Evolutionary conservation across 2,888 invertebrate genomes (phyloP).

Genomic region (Tipula unca): DNA sequence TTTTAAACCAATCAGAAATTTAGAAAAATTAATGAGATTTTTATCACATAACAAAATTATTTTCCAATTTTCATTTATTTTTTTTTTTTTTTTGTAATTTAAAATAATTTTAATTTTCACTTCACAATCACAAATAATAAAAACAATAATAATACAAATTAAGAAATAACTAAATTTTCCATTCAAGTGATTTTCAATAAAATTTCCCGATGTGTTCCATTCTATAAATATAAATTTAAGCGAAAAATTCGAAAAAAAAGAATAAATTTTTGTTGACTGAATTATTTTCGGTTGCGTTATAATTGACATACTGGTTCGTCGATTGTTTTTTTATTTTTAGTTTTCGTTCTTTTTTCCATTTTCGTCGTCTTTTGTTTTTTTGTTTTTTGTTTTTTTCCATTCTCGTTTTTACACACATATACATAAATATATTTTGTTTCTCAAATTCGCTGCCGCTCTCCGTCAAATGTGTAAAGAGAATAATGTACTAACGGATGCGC

Average conservation of each 20-base stretch:
- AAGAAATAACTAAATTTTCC: neutral
- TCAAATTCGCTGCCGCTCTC: neutral
- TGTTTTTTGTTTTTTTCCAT: neutral
- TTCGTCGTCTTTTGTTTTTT: neutral
- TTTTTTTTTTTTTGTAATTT: neutral
- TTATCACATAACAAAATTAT: neutral
- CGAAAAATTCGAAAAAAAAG: neutral
- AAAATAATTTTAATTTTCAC: neutral
- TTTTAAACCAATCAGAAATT: neutral
- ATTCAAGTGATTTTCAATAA: neutral
- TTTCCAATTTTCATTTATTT: neutral
- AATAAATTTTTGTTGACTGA: neutral
- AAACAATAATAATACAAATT: neutral
- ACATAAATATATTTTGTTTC: neutral
- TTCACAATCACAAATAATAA: neutral
- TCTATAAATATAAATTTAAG: neutral
- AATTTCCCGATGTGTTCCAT: neutral
- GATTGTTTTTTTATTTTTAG: neutral
- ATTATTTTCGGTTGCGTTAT: neutral
- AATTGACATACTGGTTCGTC: neutral
- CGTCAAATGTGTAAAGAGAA: too few species aligned
- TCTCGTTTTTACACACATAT: too few species aligned
- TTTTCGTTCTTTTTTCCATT: neutral
- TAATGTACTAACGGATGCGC: neutral
- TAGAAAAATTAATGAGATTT: neutral